Base-by-base conservation (phyloP, 2,113 vertebrate species). In the Cepphus grylle region DNA sequence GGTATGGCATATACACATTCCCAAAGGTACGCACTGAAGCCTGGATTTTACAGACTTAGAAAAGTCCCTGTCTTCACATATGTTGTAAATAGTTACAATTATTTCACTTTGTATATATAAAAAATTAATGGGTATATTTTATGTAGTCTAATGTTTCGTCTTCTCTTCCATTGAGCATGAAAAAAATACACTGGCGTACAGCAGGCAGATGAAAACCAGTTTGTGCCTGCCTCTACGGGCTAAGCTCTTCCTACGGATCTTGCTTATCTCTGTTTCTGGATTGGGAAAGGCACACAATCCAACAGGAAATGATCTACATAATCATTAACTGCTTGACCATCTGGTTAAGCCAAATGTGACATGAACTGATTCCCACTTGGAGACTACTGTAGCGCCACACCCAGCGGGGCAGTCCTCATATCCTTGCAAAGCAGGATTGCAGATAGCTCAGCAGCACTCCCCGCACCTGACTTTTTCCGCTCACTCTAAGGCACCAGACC, bases 201-300 rank as follows among this genome's bases (percentile, higher is more conserved):
- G 29, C 0, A 0, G 49, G 47, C 26, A 71, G 53, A 78, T 38
- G 38, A 74, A 82, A 78, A 88, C 1, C 26, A 86, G n/a, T 27
- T 55, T 89, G 16, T 91, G 36, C 47, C 59, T 81, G 25, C 25
- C 47, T 29, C 27, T 78, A 5, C 0, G 0, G 43, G 43, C 59
- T 73, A 82, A 84, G 25, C 32, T 84, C 15, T 73, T 83, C 61
- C 67, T 53, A 32, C 20, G 38, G 50, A 29, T 87, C 63, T 78
- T 80, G 65, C 59, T 95, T 74, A 67, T 71, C 43, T 79, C 12
- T 92, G 25, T 27, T 86, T 86, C 85, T 91, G 65, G n/a, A 50
- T 74, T 77, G 59, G 32, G 47, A 93, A 79, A 86, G 69, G 52
- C 73, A 49, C 17, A 30, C 56, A 42, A 40, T 17, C 42, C 21